Evolutionary conservation across 2,797 vertebrate species (phyloP).

Genomic region (Acrossocheilus wenchowensis): DNA sequence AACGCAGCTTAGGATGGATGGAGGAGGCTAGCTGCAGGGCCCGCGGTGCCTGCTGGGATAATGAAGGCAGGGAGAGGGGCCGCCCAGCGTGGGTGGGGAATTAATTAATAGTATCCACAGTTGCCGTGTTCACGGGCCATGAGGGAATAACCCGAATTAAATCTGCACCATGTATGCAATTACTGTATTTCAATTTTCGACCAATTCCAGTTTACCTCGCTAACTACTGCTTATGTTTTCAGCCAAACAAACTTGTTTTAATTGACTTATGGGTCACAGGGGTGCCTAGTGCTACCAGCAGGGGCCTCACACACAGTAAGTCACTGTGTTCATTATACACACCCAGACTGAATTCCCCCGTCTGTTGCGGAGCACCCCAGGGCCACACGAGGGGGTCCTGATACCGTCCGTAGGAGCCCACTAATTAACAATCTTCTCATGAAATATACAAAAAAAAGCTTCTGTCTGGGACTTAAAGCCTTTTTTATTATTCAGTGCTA

Average conservation of each 20-base stretch:
- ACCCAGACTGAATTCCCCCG: neutral
- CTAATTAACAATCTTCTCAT: constrained; percentile 21
- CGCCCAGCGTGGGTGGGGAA: constrained; percentile 72
- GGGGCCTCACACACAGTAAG: neutral
- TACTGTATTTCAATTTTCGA: constrained; percentile 71
- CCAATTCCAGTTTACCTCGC: constrained; percentile 61
- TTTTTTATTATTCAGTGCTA: constrained; percentile 30
- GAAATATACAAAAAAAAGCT: neutral
- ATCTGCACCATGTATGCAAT: constrained; percentile 76
- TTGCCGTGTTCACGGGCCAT: constrained; percentile 62
- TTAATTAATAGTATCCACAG: constrained; percentile 77
- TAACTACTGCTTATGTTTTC: constrained; percentile 53
- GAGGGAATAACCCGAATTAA: constrained; percentile 76
- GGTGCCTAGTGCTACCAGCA: neutral
- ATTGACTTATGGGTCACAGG: constrained; percentile 53
- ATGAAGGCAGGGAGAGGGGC: constrained; percentile 66
- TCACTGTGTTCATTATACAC: constrained; percentile 17
- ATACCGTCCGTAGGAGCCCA: neutral
- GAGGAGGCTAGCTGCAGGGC: constrained; percentile 55
- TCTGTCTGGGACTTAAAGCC: constrained; percentile 24
- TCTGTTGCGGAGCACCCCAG: constrained; percentile 17
- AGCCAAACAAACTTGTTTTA: constrained; percentile 49
- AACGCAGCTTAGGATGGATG: constrained; percentile 61
- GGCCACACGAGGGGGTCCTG: neutral
- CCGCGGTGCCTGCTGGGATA: constrained; percentile 61